These are phyloP conservation scores for Sturmia bella DNA, from an alignment of 2,888 invertebrate genomes.

Conservation along the genomic window DNA sequence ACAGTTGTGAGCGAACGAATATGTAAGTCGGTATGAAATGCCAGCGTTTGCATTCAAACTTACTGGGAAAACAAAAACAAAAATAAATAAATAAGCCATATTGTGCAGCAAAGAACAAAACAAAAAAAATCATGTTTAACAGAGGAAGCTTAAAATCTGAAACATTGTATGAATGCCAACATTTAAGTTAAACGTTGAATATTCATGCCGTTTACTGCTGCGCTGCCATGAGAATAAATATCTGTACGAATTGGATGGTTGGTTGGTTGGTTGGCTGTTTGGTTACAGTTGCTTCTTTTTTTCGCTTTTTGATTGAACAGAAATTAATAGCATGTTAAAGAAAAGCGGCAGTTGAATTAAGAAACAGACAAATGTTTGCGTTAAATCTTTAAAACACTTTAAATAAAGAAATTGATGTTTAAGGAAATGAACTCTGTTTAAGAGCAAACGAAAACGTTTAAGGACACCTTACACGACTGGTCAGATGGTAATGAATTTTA, in stretches of 20 bases:
- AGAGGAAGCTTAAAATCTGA: slow-evolving; percentile 60
- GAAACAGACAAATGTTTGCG: not conserved
- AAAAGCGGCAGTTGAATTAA: slow-evolving; percentile 1
- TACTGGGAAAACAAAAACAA: not conserved
- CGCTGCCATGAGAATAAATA: slow-evolving; percentile 1
- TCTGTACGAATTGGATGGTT: not conserved
- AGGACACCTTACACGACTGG: no score
- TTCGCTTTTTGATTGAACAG: slow-evolving; percentile 7
- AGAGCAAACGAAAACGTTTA: no score
- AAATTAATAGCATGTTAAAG: slow-evolving; percentile 38
- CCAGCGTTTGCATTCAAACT: slow-evolving; percentile 25
- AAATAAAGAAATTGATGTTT: not conserved
- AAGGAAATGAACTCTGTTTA: not conserved
- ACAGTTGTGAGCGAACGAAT: not conserved
- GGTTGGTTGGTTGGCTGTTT: slow-evolving; percentile 8
- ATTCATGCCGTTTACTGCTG: not conserved
- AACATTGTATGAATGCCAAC: slow-evolving; percentile 49
- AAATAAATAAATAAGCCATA: slow-evolving; percentile 14
- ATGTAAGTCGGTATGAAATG: slow-evolving; percentile 38
- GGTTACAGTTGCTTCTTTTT: not conserved
- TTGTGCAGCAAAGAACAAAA: slow-evolving; percentile 1
- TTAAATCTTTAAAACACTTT: slow-evolving; percentile 10
- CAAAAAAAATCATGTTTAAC: slow-evolving; percentile 36
- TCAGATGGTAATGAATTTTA: no score
- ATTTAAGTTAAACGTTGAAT: slow-evolving; percentile 24